Percentiles rank a stretch among this genome's conserved stretches.
phyloP scores from a whole-genome alignment of 1,140 invertebrate genomes.

The Trichogramma pretiosum region DNA sequence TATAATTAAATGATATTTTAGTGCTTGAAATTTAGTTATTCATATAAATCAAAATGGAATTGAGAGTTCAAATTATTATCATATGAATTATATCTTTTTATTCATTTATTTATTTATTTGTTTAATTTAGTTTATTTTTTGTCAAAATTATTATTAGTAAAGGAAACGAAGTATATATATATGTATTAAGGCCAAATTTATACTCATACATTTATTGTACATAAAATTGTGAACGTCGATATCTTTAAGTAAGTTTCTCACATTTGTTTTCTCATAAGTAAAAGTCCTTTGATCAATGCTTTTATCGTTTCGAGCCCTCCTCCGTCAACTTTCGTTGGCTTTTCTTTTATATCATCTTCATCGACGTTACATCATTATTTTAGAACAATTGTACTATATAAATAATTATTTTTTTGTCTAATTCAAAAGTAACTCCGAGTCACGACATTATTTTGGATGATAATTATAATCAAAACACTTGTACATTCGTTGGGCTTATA shows the following conservation, averaged over 20 bases:
- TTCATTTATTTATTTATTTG: constrained; percentile 14
- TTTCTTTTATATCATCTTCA: neutral
- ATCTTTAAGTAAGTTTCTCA: constrained; percentile 16
- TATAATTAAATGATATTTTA: too few relatives aligned
- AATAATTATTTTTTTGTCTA: constrained; percentile 11
- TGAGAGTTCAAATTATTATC: too few relatives aligned
- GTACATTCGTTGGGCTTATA: too few relatives aligned
- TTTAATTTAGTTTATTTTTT: constrained; percentile 13
- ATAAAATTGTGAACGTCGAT: constrained; percentile 19
- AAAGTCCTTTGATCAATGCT: constrained; percentile 16
- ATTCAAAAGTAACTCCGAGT: constrained; percentile 1
- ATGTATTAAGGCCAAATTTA: constrained; percentile 20
- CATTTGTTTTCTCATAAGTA: constrained; percentile 1
- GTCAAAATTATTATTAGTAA: constrained; percentile 17
- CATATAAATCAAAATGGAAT: too few relatives aligned
- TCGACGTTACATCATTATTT: neutral
- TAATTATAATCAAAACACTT: too few relatives aligned
- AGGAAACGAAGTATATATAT: constrained; percentile 14
- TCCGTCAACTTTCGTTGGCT: neutral
- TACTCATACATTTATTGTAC: constrained; percentile 21
- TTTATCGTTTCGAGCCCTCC: constrained; percentile 10
- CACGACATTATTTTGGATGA: neutral
- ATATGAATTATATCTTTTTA: neutral
- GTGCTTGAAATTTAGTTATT: too few relatives aligned
- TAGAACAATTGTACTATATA: constrained; percentile 10